Conservation (phyloP, 1,140 invertebrate species). For the Orchestia grillus region DNA sequence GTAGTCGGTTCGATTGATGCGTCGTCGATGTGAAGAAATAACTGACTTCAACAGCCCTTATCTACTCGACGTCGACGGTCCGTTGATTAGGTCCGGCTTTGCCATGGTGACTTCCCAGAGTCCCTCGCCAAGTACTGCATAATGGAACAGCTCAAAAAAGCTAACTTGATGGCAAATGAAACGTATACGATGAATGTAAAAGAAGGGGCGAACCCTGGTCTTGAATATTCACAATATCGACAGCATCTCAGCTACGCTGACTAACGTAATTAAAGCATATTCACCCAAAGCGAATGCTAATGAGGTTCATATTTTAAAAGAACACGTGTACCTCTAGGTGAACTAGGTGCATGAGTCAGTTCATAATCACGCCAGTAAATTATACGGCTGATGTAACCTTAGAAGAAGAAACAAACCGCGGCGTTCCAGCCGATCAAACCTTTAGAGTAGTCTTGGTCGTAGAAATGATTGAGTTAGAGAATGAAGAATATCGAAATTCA, state of each 20-base stretch:
- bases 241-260: background rate
- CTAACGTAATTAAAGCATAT: background rate
- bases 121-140: background rate
- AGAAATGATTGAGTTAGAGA: no score
- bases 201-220: background rate
- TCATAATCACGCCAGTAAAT: no score
- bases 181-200: background rate
- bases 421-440: no score
- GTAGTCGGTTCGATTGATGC: background rate
- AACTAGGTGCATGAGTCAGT: no score
- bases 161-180: background rate
- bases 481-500: no score
- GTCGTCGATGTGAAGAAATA: background rate
- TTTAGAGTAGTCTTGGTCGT: no score
- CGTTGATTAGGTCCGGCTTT: background rate
- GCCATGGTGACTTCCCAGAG: background rate
- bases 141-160: background rate
- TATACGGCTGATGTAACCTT: no score
- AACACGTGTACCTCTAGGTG: no score
- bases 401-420: no score
- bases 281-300: background rate
- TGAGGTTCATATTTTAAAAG: no score
- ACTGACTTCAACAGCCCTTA: background rate
- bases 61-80: background rate
- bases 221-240: background rate